A percentile compares a stretch with the other conserved stretches of the same genome.
phyloP scores from a whole-genome alignment of 2,797 vertebrate genomes.

The Lates japonicus region DNA sequence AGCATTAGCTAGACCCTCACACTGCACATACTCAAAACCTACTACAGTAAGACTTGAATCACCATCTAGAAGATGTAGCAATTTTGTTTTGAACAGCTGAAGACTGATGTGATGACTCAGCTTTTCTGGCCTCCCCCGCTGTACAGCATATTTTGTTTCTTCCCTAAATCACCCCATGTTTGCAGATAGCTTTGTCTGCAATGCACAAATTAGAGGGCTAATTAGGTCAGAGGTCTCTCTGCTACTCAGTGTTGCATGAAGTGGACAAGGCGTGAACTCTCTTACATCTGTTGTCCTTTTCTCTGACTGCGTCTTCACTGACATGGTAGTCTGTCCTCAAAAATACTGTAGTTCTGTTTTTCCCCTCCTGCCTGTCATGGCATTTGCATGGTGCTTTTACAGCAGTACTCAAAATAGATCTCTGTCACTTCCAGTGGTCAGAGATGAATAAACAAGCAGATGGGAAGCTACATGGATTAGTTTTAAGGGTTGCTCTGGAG shows the following conservation, averaged over 20 bases:
- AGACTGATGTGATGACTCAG: slow-evolving; percentile 45
- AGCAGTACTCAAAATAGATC: slow-evolving; percentile 34
- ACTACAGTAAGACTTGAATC: slow-evolving; percentile 7
- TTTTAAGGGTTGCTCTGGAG: neutral
- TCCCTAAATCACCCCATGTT: slow-evolving; percentile 10
- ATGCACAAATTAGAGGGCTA: slow-evolving; percentile 25
- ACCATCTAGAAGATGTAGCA: slow-evolving; percentile 5
- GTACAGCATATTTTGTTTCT: neutral
- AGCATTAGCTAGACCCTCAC: slow-evolving; percentile 7
- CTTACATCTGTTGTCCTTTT: slow-evolving; percentile 17
- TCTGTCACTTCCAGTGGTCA: neutral
- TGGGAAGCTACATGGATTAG: neutral
- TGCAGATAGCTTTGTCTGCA: slow-evolving; percentile 46
- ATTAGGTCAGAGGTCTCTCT: slow-evolving; percentile 35
- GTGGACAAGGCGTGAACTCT: slow-evolving; percentile 14
- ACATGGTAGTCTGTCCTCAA: slow-evolving; percentile 22
- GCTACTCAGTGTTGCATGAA: slow-evolving; percentile 36
- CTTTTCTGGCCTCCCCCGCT: slow-evolving; percentile 1
- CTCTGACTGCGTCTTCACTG: neutral
- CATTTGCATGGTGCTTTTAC: slow-evolving; percentile 23
- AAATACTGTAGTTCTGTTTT: slow-evolving; percentile 1
- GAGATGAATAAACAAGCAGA: neutral
- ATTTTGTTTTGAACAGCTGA: slow-evolving; percentile 24
- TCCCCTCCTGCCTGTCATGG: slow-evolving; percentile 2
- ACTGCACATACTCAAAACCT: neutral